Evolutionary conservation across 2,888 invertebrate species (phyloP), one percentile per base, ranked within the genome.

Genomic region (Coleophora deauratella): DNA sequence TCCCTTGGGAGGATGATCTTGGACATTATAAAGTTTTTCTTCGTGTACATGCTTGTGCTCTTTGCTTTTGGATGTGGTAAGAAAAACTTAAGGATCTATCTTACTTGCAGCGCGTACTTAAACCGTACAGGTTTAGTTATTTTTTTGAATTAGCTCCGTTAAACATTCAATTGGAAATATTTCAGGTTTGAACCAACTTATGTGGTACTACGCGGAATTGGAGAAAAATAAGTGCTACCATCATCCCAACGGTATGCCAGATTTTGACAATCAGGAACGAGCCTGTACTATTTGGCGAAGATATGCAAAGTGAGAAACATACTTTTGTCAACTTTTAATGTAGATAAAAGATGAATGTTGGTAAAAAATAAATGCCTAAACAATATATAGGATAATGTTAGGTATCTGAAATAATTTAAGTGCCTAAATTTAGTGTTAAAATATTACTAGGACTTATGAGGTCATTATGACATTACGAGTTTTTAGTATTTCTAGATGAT

Each of bases 1-100:
- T 98, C 98, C 1, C 82, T 98, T 11, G 98, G 98, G 39, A 88
- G 96, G 61, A 95, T 95, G 98, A 94, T 95, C 41, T 90, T 95
- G 60, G 98, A 98, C 69, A 97, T 98, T 51, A 90, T 98, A 51
- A 98, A 98, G 75, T 98, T 98, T 84, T 96, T 97, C 88, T 95
- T 97, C 71, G 96, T 98, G 59, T 97, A 97, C 68, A 92, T 95
- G 50, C 79, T 97, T 67, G 96, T 97, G 41, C 77, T 98, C 35
- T 97, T 98, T 67, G 97, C 98, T 31, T 98, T 98, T 77, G 97
- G 97, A 37, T 98, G 98, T 75, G 98, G 98, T 89, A 76, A 90
- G 88, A 59, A 33, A 3, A 21, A n/a, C 1, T 39, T 28, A 3
- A 21, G 21, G 21, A 4, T 21, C 21, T 21, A 21, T n/a, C n/a